Percentiles rank a stretch among this genome's conserved stretches.
These are phyloP conservation scores for Drosophila pruinosa DNA, from an alignment of 1,140 invertebrate genomes.

Conservation along the genomic window DNA sequence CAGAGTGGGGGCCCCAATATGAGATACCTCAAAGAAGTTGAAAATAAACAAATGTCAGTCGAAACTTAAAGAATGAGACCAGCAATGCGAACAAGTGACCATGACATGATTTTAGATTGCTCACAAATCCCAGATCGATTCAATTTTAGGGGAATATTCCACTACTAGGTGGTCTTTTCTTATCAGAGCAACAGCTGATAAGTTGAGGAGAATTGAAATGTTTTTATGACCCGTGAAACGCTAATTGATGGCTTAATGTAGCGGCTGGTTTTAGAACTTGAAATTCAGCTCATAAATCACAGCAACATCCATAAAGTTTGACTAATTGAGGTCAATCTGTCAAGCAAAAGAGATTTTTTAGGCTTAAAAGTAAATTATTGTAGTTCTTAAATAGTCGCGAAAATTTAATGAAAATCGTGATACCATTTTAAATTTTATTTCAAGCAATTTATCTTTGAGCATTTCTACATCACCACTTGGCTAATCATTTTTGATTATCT, in stretches of 20 bases:
- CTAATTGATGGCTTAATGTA: constrained; percentile 40
- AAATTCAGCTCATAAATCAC: constrained; percentile 47
- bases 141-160: constrained; percentile 9
- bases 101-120: constrained; percentile 51
- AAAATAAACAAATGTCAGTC: constrained; percentile 49
- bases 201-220: constrained; percentile 36
- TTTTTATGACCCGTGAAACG: constrained; percentile 36
- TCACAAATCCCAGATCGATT: background rate
- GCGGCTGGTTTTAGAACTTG: constrained; percentile 33
- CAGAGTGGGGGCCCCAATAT: background rate
- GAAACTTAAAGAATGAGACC: constrained; percentile 22
- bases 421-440: background rate
- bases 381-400: background rate
- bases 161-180: constrained; percentile 47
- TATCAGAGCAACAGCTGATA: constrained; percentile 34
- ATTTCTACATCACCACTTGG: background rate
- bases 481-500: background rate
- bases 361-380: background rate
- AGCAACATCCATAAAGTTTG: constrained; percentile 30
- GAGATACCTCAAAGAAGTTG: constrained; percentile 12
- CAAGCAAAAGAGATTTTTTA: background rate
- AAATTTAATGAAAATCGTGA: too few species aligned
- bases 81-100: constrained; percentile 59
- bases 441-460: background rate
- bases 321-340: constrained; percentile 57